Base-by-base conservation (phyloP, 2,797 vertebrate genomes). In the Fundulus diaphanus region DNA sequence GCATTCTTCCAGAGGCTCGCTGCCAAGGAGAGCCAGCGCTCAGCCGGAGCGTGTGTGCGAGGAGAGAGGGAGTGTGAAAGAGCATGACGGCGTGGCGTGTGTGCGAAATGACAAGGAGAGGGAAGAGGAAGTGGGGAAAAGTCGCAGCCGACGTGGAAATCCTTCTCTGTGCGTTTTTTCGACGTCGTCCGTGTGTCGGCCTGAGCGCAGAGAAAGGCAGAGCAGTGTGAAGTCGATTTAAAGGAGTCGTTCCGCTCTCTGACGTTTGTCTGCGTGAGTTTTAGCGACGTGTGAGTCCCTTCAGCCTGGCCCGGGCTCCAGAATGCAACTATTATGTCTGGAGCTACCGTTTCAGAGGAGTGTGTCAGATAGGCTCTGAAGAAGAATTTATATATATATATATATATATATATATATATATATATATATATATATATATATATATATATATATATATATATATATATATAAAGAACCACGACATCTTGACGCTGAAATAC, bases 131-230 rank as follows among this genome's bases (percentile, higher is more conserved):
- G 29, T n/a, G 27, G 57, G 70, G 78, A 66, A 76, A 82, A 90
- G 82, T 78, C 79, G 73, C 31, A 78, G 77, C 76, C 81, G 72
- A 86, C 73, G 73, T 82, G 82, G 83, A 81, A 76, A n/a, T 65
- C 35, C 24, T 65, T 85, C 49, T 77, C 71, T 76, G 57, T 85
- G 78, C 74, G 56, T 76, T 72, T 83, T 78, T 82, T 87, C n/a
- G n/a, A 87, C 79, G 78, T 89, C 79, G 79, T 91, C 83, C 73
- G 70, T 70, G 68, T 85, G 78, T 81, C 79, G 78, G 61, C 75
- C 51, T 8, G 76, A 81, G 82, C 56, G 84, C 33, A 66, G 72
- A 81, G 71, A 80, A 77, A 59, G 85, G 83, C 83, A 69, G 75
- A 69, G 71, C 51, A 44, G 51, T 42, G 13, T 67, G 73, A 74